Conservation (phyloP, 2,888 invertebrate genomes). For the Trichopoda pennipes region DNA sequence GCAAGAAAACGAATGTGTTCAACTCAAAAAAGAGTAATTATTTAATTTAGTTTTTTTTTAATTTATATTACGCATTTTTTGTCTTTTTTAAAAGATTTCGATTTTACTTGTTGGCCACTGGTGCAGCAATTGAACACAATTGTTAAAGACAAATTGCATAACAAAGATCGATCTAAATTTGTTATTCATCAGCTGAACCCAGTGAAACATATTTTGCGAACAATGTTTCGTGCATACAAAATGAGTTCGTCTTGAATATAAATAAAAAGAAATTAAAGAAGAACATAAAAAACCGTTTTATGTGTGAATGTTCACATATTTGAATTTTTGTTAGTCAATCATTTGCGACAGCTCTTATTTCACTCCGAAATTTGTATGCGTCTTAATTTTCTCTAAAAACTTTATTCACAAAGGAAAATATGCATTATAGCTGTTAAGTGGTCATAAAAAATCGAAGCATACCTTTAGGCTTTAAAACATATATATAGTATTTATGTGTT, state of each 20-base stretch:
- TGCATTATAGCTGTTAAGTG: no score
- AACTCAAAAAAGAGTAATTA: neutral
- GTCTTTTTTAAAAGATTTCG: neutral
- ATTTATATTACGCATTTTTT: conserved; percentile 25
- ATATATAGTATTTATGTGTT: no score
- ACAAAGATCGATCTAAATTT: conserved; percentile 44
- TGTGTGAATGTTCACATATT: no score
- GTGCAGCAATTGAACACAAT: conserved; percentile 3
- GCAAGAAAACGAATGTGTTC: neutral
- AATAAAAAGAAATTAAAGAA: neutral
- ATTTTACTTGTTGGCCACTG: conserved; percentile 22
- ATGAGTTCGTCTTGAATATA: neutral
- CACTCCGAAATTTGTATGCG: no score
- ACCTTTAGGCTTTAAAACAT: no score
- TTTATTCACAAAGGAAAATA: no score
- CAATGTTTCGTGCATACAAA: conserved; percentile 43
- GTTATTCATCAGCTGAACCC: conserved; percentile 47
- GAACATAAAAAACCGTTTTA: no score
- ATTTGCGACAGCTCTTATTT: no score
- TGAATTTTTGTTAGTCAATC: no score
- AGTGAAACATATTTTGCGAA: conserved; percentile 41
- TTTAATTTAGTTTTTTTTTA: conserved; percentile 23
- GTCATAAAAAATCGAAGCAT: no score
- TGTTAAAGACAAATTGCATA: conserved; percentile 47
- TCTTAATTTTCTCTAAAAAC: no score